Evolutionary conservation across 2,797 vertebrate species (phyloP).

Genomic region (Oryzias sinensis): DNA sequence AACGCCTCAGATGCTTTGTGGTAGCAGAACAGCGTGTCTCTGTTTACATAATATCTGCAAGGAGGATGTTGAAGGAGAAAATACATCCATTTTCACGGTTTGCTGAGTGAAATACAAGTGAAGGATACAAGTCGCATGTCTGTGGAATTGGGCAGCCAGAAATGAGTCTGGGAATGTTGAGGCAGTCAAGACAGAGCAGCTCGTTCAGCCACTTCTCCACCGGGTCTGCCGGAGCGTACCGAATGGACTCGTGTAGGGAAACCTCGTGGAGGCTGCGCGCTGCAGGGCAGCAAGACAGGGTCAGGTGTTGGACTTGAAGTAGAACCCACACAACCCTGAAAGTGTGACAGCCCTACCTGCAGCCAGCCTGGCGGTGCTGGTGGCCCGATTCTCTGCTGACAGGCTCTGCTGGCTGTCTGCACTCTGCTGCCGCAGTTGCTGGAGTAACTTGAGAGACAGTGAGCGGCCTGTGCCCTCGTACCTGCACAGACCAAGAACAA

Average conservation of each 20-base stretch:
- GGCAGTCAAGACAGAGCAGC: constrained; percentile 92
- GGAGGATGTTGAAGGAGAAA: constrained; percentile 67
- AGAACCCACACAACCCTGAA: background rate
- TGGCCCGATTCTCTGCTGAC: constrained; percentile 88
- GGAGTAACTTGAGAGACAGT: constrained; percentile 94
- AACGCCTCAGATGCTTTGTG: constrained; percentile 96
- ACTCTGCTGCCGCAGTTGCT: constrained; percentile 94
- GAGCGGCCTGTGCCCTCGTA: constrained; percentile 97
- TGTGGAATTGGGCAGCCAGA: constrained; percentile 94
- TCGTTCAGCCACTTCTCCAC: constrained; percentile 98
- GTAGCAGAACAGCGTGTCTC: constrained; percentile 97
- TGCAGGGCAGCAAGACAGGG: constrained; percentile 38
- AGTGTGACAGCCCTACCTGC: constrained; percentile 76
- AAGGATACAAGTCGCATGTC: constrained; percentile 95
- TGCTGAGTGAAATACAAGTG: background rate
- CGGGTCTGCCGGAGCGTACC: constrained; percentile 88
- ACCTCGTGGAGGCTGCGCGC: constrained; percentile 89
- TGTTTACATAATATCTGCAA: constrained; percentile 92
- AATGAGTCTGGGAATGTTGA: constrained; percentile 90
- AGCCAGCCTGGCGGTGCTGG: constrained; percentile 81
- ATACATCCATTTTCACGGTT: background rate
- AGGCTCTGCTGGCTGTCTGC: constrained; percentile 86
- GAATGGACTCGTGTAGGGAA: constrained; percentile 96
- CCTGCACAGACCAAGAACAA: constrained; percentile 60
- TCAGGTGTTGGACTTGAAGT: background rate